Conservation (phyloP, 2,888 invertebrate species). For the Azorinus chamasolen region DNA sequence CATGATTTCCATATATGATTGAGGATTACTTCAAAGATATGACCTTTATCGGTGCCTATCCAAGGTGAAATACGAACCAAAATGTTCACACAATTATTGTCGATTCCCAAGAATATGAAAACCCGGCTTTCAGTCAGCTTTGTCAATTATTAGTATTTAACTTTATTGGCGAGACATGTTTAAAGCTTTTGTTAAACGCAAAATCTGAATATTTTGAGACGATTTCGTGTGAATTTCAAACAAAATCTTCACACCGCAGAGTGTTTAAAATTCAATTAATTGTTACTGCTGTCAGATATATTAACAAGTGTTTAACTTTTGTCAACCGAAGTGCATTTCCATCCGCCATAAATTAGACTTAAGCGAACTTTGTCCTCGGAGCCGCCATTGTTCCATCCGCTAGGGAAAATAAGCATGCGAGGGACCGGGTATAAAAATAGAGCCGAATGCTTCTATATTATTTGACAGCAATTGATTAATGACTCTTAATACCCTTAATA, state of each 20-base stretch:
- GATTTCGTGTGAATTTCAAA: conserved; percentile 59
- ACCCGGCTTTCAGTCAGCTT: no score
- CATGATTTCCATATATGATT: no score
- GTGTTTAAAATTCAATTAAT: conserved; percentile 62
- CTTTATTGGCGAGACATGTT: no score
- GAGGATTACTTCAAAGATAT: no score
- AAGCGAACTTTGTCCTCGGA: conserved; percentile 33
- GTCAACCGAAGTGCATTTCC: conserved; percentile 32
- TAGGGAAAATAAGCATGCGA: no score
- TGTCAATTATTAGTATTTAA: no score
- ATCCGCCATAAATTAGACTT: conserved; percentile 58
- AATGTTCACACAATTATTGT: no score
- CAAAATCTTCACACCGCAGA: conserved; percentile 49
- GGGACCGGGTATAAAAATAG: conserved; percentile 27
- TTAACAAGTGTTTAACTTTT: conserved; percentile 15
- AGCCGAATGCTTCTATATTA: conserved; percentile 54
- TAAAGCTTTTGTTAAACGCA: no score
- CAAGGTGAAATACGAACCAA: no score
- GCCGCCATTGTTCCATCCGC: conserved; percentile 37
- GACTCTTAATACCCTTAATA: conserved; percentile 27
- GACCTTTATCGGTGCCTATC: no score
- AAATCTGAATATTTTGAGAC: conserved; percentile 17
- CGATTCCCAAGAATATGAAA: no score
- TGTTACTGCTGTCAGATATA: conserved; percentile 47
- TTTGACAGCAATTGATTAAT: conserved; percentile 54